These are phyloP conservation scores for Neogale vison DNA, from an alignment of 2,113 vertebrate genomes.

Conservation along the genomic window DNA sequence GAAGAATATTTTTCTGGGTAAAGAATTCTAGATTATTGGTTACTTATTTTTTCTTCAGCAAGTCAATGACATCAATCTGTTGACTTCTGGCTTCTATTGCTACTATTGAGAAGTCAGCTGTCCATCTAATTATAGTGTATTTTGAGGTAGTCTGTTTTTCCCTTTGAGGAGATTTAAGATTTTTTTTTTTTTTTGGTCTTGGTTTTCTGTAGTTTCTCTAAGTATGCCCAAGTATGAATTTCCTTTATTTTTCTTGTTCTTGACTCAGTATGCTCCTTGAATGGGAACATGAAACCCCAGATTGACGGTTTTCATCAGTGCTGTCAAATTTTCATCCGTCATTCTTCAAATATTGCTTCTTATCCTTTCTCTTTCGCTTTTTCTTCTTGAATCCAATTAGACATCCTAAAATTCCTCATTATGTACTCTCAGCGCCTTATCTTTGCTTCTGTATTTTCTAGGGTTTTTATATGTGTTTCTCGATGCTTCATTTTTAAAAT, in stretches of 20 bases:
- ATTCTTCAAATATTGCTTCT: neutral
- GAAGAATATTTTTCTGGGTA: neutral
- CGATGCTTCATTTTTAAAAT: neutral
- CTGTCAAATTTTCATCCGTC: neutral
- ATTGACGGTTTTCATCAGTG: neutral
- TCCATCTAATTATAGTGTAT: neutral
- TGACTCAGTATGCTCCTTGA: neutral
- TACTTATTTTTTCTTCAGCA: neutral
- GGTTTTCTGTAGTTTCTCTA: neutral
- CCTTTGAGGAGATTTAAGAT: neutral
- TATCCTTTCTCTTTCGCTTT: neutral
- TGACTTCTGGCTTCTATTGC: neutral
- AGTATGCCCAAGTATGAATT: neutral
- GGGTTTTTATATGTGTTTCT: neutral
- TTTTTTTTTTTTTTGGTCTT: neutral
- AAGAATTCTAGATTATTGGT: neutral
- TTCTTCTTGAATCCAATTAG: neutral
- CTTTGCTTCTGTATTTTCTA: constrained; percentile 21
- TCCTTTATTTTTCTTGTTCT: neutral
- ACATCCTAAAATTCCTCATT: neutral
- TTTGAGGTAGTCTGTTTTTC: neutral
- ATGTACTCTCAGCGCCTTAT: neutral
- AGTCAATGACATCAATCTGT: neutral
- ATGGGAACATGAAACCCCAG: neutral
- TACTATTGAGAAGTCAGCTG: neutral